Percentiles rank a stretch among this genome's conserved stretches.
phyloP scores from a whole-genome alignment of 2,113 vertebrate genomes.

The Halichoerus grypus region DNA sequence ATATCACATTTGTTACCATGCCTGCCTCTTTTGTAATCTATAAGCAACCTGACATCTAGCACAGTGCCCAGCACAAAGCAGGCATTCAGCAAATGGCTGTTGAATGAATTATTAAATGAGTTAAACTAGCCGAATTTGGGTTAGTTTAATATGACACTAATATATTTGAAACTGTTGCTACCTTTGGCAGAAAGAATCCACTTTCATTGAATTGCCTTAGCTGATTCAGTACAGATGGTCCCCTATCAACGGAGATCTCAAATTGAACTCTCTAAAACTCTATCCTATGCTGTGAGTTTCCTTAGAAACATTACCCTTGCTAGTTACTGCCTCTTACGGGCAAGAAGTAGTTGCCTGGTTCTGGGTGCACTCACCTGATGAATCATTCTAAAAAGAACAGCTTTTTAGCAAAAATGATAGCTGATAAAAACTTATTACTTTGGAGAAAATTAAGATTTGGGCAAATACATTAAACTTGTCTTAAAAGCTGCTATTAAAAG shows the following conservation, averaged over 20 bases:
- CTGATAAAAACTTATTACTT: background rate
- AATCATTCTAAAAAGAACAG: background rate
- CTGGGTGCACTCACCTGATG: background rate
- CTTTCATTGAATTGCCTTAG: background rate
- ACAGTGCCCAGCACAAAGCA: background rate
- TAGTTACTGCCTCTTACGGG: background rate
- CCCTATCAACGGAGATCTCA: background rate
- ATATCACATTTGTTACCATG: background rate
- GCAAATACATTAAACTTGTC: background rate
- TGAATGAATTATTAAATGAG: background rate
- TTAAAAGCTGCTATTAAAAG: background rate
- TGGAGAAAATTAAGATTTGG: background rate
- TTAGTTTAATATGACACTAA: background rate
- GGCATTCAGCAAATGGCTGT: background rate
- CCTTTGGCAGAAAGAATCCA: conserved; percentile 12
- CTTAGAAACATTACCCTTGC: background rate
- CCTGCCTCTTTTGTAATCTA: background rate
- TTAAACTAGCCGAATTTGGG: background rate
- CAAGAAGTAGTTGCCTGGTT: background rate
- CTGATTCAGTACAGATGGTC: background rate
- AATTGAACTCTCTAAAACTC: background rate
- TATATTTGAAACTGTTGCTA: conserved; percentile 4
- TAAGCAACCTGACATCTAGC: background rate
- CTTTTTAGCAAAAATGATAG: conserved; percentile 16
- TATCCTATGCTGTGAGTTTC: background rate